Base-by-base conservation (phyloP, 1,140 invertebrate genomes). In the Drosophila grimshawi region DNA sequence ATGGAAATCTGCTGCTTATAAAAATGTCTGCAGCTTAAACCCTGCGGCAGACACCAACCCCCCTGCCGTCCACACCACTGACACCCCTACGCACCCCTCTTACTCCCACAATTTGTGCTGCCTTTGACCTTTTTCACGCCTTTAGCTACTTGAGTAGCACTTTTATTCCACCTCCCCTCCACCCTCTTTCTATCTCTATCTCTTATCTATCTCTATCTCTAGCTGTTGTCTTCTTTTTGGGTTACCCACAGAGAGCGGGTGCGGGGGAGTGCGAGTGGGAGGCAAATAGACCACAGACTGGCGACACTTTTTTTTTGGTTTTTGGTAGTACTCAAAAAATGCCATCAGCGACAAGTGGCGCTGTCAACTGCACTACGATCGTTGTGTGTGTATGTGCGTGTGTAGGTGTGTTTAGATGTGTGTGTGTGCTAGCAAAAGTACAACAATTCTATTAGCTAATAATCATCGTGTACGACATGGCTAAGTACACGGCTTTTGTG, bases 91-190 rank as follows among this genome's bases (percentile, higher is more conserved):
- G 19, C 19, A 19, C 19, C 19, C 19, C 19, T 19, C 19, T 19
- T 1, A 19, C 52, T 19, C 39, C 46, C 41, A 66, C 56, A 57
- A 55, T 67, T 68, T 46, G 49, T 41, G 73, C 73, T 86, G 83
- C 82, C 82, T 86, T 86, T 86, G 82, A 86, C 82, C 83, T 86
- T 86, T 86, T 88, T 86, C 83, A 86, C 82, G 83, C 83, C 82
- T 88, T 86, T 67, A 79, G 82, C 63, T 68, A 81, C 82, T 81
- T 79, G 82, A 82, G 80, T 82, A 86, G 80, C 82, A 88, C 80
- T 82, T 88, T 76, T 70, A 66, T 82, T 80, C 57, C 45, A 32
- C 52, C 4, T 52, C 52, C 56, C 56, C 61, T 60, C 32, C 10
- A 5, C 55, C 6, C 27, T 0, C 11, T 27, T 35, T 41, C 10